Evolutionary conservation across 2,888 invertebrate genomes (phyloP).

Genomic region (Nomada flava): DNA sequence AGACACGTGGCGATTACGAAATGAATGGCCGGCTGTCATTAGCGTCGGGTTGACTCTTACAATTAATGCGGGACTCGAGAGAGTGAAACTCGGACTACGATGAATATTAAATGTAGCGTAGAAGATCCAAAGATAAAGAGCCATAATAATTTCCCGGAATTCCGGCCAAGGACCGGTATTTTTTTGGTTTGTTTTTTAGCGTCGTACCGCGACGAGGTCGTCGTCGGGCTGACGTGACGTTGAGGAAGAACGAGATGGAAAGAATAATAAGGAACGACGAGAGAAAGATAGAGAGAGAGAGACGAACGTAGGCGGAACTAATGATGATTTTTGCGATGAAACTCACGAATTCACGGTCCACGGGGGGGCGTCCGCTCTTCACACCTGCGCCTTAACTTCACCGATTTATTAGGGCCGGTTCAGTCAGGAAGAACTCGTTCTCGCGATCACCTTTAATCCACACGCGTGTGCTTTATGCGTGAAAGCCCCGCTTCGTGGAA

Average conservation of each 20-base stretch:
- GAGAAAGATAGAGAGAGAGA: background rate
- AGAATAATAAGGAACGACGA: background rate
- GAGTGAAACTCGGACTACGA: slow-evolving; percentile 9
- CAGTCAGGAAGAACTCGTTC: slow-evolving; percentile 61
- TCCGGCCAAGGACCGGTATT: slow-evolving; percentile 38
- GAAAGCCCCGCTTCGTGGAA: slow-evolving; percentile 47
- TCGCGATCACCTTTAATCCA: slow-evolving; percentile 64
- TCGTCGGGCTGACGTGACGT: slow-evolving; percentile 35
- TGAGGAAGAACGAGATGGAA: background rate
- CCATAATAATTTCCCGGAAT: slow-evolving; percentile 50
- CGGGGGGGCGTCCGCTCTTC: slow-evolving; percentile 73
- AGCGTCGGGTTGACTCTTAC: slow-evolving; percentile 15
- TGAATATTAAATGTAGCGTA: slow-evolving; percentile 40
- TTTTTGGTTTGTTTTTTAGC: slow-evolving; percentile 11
- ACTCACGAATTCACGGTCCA: slow-evolving; percentile 74
- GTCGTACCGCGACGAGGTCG: slow-evolving; percentile 38
- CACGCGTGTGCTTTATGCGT: slow-evolving; percentile 61
- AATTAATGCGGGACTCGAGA: slow-evolving; percentile 5
- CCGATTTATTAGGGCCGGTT: slow-evolving; percentile 74
- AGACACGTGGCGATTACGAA: background rate
- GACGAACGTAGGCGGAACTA: slow-evolving; percentile 63
- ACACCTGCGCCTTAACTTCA: slow-evolving; percentile 70
- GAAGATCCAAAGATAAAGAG: slow-evolving; percentile 41
- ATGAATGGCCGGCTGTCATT: slow-evolving; percentile 10
- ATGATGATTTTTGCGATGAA: slow-evolving; percentile 74